Percentiles rank a stretch among this genome's conserved stretches.
Evolutionary conservation across 2,888 invertebrate genomes (phyloP).

Genomic region (Carpatolechia fugitivella): DNA sequence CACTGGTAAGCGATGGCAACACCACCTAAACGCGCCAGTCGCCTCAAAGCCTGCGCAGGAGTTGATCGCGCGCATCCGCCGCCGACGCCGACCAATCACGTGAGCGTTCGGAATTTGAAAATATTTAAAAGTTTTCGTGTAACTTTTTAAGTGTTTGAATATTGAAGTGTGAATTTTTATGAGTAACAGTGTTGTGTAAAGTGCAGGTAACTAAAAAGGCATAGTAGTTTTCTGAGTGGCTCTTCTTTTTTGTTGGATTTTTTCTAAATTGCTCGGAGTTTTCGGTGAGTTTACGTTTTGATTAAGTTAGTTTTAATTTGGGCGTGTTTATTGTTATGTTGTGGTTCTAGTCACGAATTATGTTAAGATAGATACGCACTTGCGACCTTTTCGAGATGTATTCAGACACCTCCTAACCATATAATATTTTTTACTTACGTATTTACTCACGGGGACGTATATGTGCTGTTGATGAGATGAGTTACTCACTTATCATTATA

Average conservation of each 20-base stretch:
- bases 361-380: neutral
- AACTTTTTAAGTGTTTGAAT: slow-evolving; percentile 18
- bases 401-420: too few species aligned
- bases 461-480: too few species aligned
- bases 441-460: too few species aligned
- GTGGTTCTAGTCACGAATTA: slow-evolving; percentile 10
- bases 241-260: slow-evolving; percentile 19
- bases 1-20: neutral
- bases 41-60: slow-evolving; percentile 53
- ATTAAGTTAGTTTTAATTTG: slow-evolving; percentile 34
- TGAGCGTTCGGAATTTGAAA: slow-evolving; percentile 25
- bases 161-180: slow-evolving; percentile 16
- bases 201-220: slow-evolving; percentile 3
- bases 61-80: slow-evolving; percentile 41
- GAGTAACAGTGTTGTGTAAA: slow-evolving; percentile 11
- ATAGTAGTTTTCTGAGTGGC: neutral
- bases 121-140: slow-evolving; percentile 15
- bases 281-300: slow-evolving; percentile 42
- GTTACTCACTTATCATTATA: too few species aligned
- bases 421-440: too few species aligned
- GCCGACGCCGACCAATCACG: slow-evolving; percentile 26
- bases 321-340: slow-evolving; percentile 23
- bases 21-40: slow-evolving; percentile 52
- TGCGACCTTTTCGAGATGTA: neutral
- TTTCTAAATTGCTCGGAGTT: slow-evolving; percentile 30